Conservation (phyloP, 2,888 invertebrate species). For the Temnothorax unifasciatus region DNA sequence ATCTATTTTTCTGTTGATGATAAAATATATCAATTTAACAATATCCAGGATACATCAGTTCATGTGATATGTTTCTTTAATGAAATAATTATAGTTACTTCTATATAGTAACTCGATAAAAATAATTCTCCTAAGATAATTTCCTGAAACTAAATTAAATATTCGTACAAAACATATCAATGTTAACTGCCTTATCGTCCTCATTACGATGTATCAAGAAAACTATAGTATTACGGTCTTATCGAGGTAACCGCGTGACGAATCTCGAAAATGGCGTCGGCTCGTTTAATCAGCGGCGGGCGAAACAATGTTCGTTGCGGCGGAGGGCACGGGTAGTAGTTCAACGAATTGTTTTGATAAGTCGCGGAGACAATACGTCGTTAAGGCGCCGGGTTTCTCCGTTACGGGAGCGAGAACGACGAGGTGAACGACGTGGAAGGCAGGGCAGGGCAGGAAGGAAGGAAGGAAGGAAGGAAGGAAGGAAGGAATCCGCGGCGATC, state of each 20-base stretch:
- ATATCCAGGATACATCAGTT: not conserved
- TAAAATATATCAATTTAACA: not conserved
- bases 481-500: slow-evolving; percentile 70
- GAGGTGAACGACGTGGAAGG: slow-evolving; percentile 59
- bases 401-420: slow-evolving; percentile 63
- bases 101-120: not conserved
- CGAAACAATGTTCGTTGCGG: slow-evolving; percentile 75
- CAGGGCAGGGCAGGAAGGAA: slow-evolving; percentile 28
- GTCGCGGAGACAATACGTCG: slow-evolving; percentile 85
- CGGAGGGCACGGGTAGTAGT: slow-evolving; percentile 76
- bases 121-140: not conserved
- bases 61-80: not conserved
- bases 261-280: slow-evolving; percentile 68
- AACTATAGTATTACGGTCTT: slow-evolving; percentile 31
- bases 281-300: slow-evolving; percentile 80
- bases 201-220: slow-evolving; percentile 15
- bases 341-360: slow-evolving; percentile 85
- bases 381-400: slow-evolving; percentile 82
- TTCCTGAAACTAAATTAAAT: not conserved
- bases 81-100: not conserved
- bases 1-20: not conserved
- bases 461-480: slow-evolving; percentile 55
- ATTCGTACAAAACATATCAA: not conserved
- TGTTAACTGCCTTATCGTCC: slow-evolving; percentile 9
- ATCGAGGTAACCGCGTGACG: slow-evolving; percentile 32